Percentiles rank a stretch among this genome's conserved stretches.
phyloP scores from a whole-genome alignment of 2,888 invertebrate genomes.

The Conops quadrifasciatus region DNA sequence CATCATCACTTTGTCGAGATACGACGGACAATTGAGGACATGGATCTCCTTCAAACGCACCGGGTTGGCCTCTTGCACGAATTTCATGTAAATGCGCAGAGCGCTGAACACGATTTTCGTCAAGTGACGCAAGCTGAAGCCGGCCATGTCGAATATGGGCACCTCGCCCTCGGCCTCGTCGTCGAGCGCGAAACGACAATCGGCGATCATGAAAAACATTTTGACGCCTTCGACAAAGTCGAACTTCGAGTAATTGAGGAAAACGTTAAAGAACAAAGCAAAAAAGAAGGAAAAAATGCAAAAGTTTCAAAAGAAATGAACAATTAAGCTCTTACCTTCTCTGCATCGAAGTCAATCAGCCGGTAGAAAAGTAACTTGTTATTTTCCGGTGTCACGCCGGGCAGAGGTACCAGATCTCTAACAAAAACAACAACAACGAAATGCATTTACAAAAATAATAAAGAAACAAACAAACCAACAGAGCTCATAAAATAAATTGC shows the following conservation, averaged over 20 bases:
- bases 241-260: constrained; percentile 64
- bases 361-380: constrained; percentile 75
- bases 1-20: constrained; percentile 72
- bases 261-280: neutral
- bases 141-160: constrained; percentile 76
- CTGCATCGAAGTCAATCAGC: constrained; percentile 71
- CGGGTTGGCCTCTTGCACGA: constrained; percentile 78
- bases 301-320: neutral
- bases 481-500: neutral
- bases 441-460: constrained; percentile 1
- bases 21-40: constrained; percentile 72
- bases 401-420: constrained; percentile 76
- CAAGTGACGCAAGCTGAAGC: constrained; percentile 72
- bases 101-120: constrained; percentile 72
- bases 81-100: constrained; percentile 76
- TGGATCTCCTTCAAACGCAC: constrained; percentile 74
- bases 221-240: constrained; percentile 74
- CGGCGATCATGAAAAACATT: constrained; percentile 78
- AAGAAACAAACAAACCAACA: constrained; percentile 12
- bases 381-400: constrained; percentile 71
- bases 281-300: neutral
- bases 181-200: constrained; percentile 69
- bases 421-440: constrained; percentile 8
- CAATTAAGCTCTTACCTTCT: constrained; percentile 60
- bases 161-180: constrained; percentile 73